Evolutionary conservation across 2,797 vertebrate species (phyloP), one percentile per base, ranked within the genome.

Genomic region (Halcyon smyrnensis): DNA sequence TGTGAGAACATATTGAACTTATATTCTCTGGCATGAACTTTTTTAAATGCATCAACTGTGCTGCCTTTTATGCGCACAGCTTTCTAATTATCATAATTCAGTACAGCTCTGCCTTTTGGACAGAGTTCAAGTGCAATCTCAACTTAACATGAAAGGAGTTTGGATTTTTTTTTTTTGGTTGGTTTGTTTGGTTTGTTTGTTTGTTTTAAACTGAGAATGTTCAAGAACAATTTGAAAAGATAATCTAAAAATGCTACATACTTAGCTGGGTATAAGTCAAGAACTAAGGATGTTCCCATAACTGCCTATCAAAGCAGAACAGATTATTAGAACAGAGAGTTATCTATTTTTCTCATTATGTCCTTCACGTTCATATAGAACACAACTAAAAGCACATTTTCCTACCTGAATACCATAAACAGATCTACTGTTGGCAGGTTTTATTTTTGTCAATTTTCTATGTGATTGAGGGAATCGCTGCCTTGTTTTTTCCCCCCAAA

Each of bases 31-130:
- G 96, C 97, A 98, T 97, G 95, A 98, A 97, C 97, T 97, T 97
- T 98, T 96, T 82, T 93, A 95, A 98, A 97, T 97, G 95, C 97
- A 97, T 98, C 96, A 97, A 97, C 97, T 96, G 87, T 87, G 69
- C 95, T 97, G 96, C 95, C 96, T 97, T 97, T 97, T 96, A 98
- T 97, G 97, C 88, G 75, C 97, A 98, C 97, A 98, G 97, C 97
- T 98, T 98, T 98, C 97, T 98, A 98, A 98, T 98, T 98, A 98
- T 98, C 96, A 97, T 98, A 98, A 98, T 98, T 98, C 97, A 97
- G 96, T 97, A 92, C 97, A 97, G 97, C 96, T 97, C 96, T 62
- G 89, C 92, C 94, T 98, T 97, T 98, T 98, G 98, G 98, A 97
- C 97, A 45, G 82, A 92, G 94, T 98, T 98, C 97, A 98, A 98